These are phyloP conservation scores for Alviniconcha strummeri DNA, from an alignment of 2,888 invertebrate species.

Conservation along the genomic window DNA sequence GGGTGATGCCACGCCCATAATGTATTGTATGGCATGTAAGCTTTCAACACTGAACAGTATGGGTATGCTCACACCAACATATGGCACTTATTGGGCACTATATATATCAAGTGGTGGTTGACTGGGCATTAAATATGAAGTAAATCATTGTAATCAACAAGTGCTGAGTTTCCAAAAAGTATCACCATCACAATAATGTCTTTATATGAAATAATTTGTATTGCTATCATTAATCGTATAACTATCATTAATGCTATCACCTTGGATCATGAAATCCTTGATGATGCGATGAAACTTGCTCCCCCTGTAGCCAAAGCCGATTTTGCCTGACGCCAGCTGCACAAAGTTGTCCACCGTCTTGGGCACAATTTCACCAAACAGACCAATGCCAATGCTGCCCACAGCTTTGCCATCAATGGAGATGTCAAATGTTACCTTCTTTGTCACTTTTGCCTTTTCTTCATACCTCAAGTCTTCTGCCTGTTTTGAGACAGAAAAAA, in stretches of 20 bases:
- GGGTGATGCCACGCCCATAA: too few species aligned
- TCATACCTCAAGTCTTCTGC: constrained; percentile 42
- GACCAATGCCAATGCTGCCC: constrained; percentile 88
- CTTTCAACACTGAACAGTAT: too few species aligned
- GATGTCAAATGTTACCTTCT: constrained; percentile 89
- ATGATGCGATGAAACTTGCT: constrained; percentile 90
- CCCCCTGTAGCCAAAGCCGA: constrained; percentile 81
- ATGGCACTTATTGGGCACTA: too few species aligned
- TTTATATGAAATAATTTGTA: too few species aligned
- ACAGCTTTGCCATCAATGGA: constrained; percentile 82
- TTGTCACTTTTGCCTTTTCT: constrained; percentile 78
- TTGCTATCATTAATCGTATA: too few species aligned
- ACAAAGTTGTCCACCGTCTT: constrained; percentile 91
- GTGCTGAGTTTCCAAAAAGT: too few species aligned
- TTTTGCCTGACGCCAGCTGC: constrained; percentile 78
- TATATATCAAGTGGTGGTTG: too few species aligned
- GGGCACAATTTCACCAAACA: constrained; percentile 91
- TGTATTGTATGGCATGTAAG: too few species aligned
- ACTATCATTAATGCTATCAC: constrained; percentile 72
- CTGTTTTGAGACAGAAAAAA: constrained; percentile 36
- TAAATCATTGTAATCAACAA: too few species aligned
- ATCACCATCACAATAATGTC: too few species aligned
- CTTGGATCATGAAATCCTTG: constrained; percentile 93
- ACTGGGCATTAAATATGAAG: too few species aligned
- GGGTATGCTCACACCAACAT: too few species aligned